Evolutionary conservation across 2,113 vertebrate species (phyloP).

Genomic region (Myotis lucifugus): DNA sequence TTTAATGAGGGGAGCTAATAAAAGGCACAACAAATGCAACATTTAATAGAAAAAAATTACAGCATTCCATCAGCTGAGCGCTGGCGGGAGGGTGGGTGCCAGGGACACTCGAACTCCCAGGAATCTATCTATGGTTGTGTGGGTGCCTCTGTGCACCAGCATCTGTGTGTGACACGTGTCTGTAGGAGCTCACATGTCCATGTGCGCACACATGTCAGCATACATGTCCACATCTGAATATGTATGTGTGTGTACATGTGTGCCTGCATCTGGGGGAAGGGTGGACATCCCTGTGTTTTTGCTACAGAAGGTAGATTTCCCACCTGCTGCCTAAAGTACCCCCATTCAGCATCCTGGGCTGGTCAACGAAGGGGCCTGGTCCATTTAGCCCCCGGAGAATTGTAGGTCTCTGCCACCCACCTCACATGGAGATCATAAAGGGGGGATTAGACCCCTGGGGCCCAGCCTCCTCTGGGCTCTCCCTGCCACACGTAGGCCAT

Average conservation of each 20-base stretch:
- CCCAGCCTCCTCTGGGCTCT: not conserved
- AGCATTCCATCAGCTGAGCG: slow-evolving; percentile 69
- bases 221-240: too few species aligned
- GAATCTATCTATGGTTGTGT: not conserved
- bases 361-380: not conserved
- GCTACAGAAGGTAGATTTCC: not conserved
- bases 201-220: accelerated
- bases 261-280: not conserved
- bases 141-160: not conserved
- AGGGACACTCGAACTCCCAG: accelerated
- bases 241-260: not conserved
- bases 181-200: accelerated
- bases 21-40: slow-evolving; percentile 78
- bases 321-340: not conserved
- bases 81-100: not conserved
- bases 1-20: slow-evolving; percentile 72
- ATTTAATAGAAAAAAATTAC: slow-evolving; percentile 80
- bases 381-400: not conserved
- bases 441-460: not conserved
- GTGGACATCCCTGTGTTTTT: not conserved
- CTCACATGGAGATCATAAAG: not conserved
- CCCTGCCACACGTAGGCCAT: accelerated
- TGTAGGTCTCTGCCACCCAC: not conserved
- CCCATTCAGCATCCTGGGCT: not conserved
- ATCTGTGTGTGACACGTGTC: not conserved